Conservation (phyloP, 2,888 invertebrate genomes). For the Furcula furcula region DNA sequence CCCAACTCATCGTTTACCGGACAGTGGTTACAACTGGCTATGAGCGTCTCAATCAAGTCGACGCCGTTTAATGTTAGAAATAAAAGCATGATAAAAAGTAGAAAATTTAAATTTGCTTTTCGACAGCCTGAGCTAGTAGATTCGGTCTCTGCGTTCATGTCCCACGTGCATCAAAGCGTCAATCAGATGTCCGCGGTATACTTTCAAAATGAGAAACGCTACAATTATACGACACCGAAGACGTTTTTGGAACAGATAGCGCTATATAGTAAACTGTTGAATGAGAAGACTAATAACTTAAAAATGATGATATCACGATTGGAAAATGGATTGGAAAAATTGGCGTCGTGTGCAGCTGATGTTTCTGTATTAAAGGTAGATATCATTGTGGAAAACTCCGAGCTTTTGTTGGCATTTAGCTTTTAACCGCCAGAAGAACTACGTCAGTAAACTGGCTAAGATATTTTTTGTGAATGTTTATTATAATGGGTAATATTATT, state of each 20-base stretch:
- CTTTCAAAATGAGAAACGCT: slow-evolving; percentile 91
- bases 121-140: slow-evolving; percentile 79
- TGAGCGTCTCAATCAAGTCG: too few species aligned
- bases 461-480: too few species aligned
- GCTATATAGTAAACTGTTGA: slow-evolving; percentile 87
- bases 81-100: too few species aligned
- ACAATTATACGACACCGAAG: slow-evolving; percentile 98
- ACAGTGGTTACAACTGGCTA: too few species aligned
- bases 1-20: too few species aligned
- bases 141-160: slow-evolving; percentile 93
- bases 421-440: too few species aligned
- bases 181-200: slow-evolving; percentile 92
- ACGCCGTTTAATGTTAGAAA: too few species aligned
- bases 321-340: slow-evolving; percentile 93
- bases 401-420: too few species aligned
- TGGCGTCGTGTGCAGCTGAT: slow-evolving; percentile 92
- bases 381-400: too few species aligned
- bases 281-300: slow-evolving; percentile 85
- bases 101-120: too few species aligned
- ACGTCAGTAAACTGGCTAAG: too few species aligned
- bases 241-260: slow-evolving; percentile 96
- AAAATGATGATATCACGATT: slow-evolving; percentile 89
- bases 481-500: too few species aligned
- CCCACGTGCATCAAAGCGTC: slow-evolving; percentile 93
- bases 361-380: slow-evolving; percentile 91